phyloP scores from a whole-genome alignment of 2,888 invertebrate species.

The Argyresthia albistria region DNA sequence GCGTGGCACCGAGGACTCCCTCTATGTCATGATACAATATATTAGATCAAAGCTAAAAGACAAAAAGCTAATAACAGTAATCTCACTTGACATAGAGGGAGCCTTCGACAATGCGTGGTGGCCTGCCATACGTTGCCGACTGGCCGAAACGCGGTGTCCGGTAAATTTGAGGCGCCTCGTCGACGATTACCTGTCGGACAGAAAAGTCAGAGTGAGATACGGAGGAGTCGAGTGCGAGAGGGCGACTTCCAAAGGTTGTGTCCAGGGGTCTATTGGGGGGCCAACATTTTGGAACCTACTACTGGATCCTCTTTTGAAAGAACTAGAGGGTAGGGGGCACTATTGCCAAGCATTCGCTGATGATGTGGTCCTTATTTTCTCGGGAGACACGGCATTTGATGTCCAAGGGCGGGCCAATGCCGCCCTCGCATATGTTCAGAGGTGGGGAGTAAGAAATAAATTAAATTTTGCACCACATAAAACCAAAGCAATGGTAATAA shows the following conservation, averaged over 20 bases:
- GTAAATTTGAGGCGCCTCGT: neutral
- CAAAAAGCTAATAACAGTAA: neutral
- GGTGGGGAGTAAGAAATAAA: conserved; percentile 4
- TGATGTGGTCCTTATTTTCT: too few relatives aligned
- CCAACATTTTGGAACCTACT: too few relatives aligned
- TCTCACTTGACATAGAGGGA: conserved; percentile 8
- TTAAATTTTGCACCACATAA: neutral
- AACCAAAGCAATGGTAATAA: neutral
- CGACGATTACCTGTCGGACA: neutral
- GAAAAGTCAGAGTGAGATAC: neutral
- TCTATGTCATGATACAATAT: conserved; percentile 3
- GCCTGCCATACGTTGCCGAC: neutral
- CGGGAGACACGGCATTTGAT: too few relatives aligned
- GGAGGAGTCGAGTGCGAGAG: neutral
- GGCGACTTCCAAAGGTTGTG: neutral
- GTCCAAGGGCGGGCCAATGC: too few relatives aligned
- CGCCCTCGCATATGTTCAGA: too few relatives aligned
- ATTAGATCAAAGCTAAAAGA: neutral
- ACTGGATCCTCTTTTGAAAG: too few relatives aligned
- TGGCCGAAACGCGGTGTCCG: conserved; percentile 1
- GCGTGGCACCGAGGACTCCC: conserved; percentile 3
- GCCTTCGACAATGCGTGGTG: conserved; percentile 14
- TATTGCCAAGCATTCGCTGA: too few relatives aligned
- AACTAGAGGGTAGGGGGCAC: too few relatives aligned
- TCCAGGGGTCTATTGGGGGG: neutral